Conservation (phyloP, 2,113 vertebrate genomes). For the Collichthys lucidus region DNA sequence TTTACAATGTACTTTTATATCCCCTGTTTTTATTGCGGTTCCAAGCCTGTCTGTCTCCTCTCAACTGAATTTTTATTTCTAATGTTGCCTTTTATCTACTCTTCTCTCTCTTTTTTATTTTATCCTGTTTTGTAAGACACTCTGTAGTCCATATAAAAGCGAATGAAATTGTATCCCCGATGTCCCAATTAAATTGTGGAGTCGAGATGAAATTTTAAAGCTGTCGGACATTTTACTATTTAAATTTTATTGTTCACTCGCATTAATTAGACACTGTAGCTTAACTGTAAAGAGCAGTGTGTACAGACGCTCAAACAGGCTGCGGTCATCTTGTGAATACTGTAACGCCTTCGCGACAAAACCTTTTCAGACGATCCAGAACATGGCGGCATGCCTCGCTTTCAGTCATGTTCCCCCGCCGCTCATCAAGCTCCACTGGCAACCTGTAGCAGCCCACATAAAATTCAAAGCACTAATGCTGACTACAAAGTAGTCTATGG, state of each 20-base stretch:
- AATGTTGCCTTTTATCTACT: constrained; percentile 19
- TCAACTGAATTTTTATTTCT: constrained; percentile 23
- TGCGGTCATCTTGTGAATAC: no score
- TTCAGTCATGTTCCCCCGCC: no score
- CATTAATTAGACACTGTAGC: constrained; percentile 1
- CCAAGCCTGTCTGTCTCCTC: constrained; percentile 21
- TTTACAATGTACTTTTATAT: constrained; percentile 45
- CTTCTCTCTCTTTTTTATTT: background rate
- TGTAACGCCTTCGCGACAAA: no score
- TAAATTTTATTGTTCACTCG: constrained; percentile 12
- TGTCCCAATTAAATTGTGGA: constrained; percentile 26
- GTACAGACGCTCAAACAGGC: no score
- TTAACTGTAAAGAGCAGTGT: no score
- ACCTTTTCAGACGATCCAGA: no score
- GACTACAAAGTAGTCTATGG: no score
- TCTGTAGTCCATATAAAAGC: constrained; percentile 34
- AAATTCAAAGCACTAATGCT: no score
- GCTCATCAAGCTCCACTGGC: no score
- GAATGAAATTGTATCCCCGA: constrained; percentile 37
- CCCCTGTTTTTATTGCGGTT: constrained; percentile 37
- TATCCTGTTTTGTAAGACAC: constrained; percentile 5
- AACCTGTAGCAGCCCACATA: no score
- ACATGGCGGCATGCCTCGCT: no score
- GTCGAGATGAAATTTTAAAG: constrained; percentile 6
- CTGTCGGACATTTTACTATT: constrained; percentile 14